Evolutionary conservation across 2,888 invertebrate species (phyloP).

Genomic region (Temnothorax ravouxi): DNA sequence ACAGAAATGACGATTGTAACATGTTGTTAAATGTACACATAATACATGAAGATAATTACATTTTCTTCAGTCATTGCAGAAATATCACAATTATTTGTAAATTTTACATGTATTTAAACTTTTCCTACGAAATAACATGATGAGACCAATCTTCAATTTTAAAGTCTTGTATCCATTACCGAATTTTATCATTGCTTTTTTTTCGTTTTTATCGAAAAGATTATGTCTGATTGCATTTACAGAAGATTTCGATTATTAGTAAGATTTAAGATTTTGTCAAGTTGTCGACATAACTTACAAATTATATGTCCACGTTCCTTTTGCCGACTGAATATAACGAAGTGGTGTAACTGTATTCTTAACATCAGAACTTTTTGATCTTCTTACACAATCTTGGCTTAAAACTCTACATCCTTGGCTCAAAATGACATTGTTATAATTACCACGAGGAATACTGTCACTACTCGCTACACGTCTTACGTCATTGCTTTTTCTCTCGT

Average conservation of each 20-base stretch:
- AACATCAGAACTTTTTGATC: constrained; percentile 74
- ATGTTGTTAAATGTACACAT: constrained; percentile 34
- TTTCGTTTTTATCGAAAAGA: constrained; percentile 20
- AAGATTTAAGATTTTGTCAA: constrained; percentile 27
- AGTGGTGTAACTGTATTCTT: constrained; percentile 73
- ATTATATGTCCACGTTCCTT: constrained; percentile 83
- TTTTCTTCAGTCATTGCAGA: constrained; percentile 59
- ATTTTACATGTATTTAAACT: constrained; percentile 57
- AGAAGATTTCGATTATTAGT: constrained; percentile 32
- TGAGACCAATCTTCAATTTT: constrained; percentile 38
- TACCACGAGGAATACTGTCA: constrained; percentile 78
- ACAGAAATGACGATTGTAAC: constrained; percentile 38
- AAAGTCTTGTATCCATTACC: constrained; percentile 41
- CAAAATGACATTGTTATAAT: constrained; percentile 65
- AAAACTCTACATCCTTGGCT: constrained; percentile 77
- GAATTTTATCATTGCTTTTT: background rate
- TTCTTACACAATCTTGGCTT: constrained; percentile 77
- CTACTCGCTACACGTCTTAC: constrained; percentile 80
- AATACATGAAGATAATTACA: constrained; percentile 52
- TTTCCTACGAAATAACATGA: constrained; percentile 43
- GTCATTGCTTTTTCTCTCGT: constrained; percentile 71
- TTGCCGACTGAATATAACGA: constrained; percentile 82
- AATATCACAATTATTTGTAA: constrained; percentile 71
- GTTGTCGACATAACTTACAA: constrained; percentile 72
- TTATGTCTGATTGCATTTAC: constrained; percentile 32